These are phyloP conservation scores for Pseudotriccus pelzelni DNA, from an alignment of 2,797 vertebrate species.

Conservation along the genomic window DNA sequence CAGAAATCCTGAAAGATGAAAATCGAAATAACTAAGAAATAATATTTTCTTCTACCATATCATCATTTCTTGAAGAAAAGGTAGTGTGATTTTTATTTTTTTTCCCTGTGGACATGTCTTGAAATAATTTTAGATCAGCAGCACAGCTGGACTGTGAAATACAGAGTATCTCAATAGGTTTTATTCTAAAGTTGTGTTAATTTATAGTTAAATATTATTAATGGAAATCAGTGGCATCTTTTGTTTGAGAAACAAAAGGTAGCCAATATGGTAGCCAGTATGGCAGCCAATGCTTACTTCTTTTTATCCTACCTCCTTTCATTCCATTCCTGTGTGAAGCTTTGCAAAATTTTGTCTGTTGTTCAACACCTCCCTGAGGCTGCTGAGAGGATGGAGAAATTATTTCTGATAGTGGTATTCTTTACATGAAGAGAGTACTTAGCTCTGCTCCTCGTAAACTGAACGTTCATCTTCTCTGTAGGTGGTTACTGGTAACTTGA, in stretches of 20 bases:
- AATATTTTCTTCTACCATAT: not conserved
- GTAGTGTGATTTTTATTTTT: not conserved
- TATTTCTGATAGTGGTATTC: not conserved
- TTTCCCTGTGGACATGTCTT: rapidly evolving
- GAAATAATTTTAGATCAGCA: not conserved
- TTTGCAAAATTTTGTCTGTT: not conserved
- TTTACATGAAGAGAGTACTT: not conserved
- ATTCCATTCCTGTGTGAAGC: not conserved
- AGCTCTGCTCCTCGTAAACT: not conserved
- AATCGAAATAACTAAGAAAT: not conserved
- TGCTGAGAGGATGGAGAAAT: not conserved
- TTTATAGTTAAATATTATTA: not conserved
- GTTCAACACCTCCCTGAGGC: not conserved
- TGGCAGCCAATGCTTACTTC: not conserved
- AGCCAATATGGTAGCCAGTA: too few relatives aligned
- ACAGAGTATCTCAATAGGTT: not conserved
- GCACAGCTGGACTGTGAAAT: not conserved
- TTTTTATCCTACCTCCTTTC: not conserved
- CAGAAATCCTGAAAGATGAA: not conserved
- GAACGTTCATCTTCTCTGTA: not conserved
- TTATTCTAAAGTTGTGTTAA: not conserved
- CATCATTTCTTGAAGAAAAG: not conserved
- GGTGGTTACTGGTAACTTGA: not conserved
- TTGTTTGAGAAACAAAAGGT: not conserved
- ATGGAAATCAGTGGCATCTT: not conserved